phyloP scores from a whole-genome alignment of 2,888 invertebrate genomes.

The Limnephilus auricula region DNA sequence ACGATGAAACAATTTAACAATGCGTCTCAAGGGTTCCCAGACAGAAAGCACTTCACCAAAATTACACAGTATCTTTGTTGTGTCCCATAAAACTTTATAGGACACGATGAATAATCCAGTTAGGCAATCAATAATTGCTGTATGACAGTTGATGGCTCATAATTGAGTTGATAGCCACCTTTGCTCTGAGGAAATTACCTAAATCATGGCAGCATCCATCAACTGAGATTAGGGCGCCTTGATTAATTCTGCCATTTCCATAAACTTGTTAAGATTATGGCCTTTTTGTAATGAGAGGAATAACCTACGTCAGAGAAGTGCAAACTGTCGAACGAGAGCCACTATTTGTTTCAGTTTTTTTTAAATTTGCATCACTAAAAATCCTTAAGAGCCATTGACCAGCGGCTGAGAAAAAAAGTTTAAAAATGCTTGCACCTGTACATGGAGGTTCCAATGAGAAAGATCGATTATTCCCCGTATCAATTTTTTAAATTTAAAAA shows the following conservation, averaged over 20 bases:
- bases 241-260: conserved; percentile 8
- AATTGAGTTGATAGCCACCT: conserved; percentile 9
- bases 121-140: not conserved
- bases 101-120: not conserved
- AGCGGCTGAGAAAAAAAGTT: too few relatives aligned
- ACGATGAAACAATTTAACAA: not conserved
- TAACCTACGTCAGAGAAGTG: not conserved
- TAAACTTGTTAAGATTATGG: conserved; percentile 14
- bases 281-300: conserved; percentile 4
- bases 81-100: not conserved
- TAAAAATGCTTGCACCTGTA: too few relatives aligned
- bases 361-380: too few relatives aligned
- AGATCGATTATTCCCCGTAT: too few relatives aligned
- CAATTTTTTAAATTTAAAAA: too few relatives aligned
- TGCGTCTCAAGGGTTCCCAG: not conserved
- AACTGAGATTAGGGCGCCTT: conserved; percentile 28
- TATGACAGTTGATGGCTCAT: conserved; percentile 1
- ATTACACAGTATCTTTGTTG: not conserved
- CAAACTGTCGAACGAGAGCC: not conserved
- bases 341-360: too few relatives aligned
- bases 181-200: conserved; percentile 11
- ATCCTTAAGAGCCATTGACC: too few relatives aligned
- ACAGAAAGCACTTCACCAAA: not conserved
- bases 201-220: conserved; percentile 24
- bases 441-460: too few relatives aligned